Base-by-base conservation (phyloP, 1,140 invertebrate genomes). In the Lasioglossum baleicum region DNA sequence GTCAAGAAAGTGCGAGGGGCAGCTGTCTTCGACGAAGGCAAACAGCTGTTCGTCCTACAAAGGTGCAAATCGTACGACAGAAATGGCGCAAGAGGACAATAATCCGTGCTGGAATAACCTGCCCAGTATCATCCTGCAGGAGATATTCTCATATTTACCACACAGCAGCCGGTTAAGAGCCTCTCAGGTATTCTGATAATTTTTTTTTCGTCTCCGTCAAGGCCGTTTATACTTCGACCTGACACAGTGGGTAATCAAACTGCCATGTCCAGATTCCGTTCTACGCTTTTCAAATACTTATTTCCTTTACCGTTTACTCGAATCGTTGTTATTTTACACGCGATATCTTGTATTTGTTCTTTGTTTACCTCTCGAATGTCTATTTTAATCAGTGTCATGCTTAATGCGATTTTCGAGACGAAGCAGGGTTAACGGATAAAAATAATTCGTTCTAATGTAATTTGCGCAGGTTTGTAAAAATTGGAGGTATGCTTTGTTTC, bases 401-500 rank as follows among this genome's bases (percentile, higher is more conserved):
- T 31, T 20, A 2, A 20, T 26, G 58, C 7, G 48, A 67, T 17
- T 58, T 17, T 78, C 64, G n/a, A 44, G n/a, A 44, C 40, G 20
- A 13, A 22, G 8, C 64, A 22, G 64, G 20, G 63, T 80, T 53
- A 51, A 35, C 11, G 31, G 26, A 48, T 65, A 77, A 68, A 80
- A 85, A 71, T 81, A 44, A 72, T 76, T 75, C 40, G n/a, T 65
- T 56, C 2, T 48, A 5, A 48, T 78, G 42, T 26, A 31, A 71
- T 78, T 84, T 80, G 0, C 8, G 66, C 66, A 93, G 85, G 93
- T 93, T 40, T 95, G 95, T 88, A 95, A 92, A 90, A 93, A 94
- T 89, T 96, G 95, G 95, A 93, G 95, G 87, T 91, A 90, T 69
- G 94, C 93, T 76, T 91, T 95, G 42, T 95, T 94, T 87, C 95